Evolutionary conservation across 2,113 vertebrate genomes (phyloP), one percentile per base, ranked within the genome.

Genomic region (Ammodytes dubius): DNA sequence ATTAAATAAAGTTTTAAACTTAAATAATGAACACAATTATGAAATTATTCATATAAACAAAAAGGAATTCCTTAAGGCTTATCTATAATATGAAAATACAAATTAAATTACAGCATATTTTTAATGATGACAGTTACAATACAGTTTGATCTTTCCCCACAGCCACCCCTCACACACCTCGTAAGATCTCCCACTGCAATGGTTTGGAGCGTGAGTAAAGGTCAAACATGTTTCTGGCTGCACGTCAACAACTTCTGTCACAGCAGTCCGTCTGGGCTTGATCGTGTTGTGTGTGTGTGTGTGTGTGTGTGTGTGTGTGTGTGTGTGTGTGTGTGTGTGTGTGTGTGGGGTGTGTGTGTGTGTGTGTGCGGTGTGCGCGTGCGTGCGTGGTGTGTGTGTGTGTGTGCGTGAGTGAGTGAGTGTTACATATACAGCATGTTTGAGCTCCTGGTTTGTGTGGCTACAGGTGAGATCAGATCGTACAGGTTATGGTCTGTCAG

Each of bases 381-480:
- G 27, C 27, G 27, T 27, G 27, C 27, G 27, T 27, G 35, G n/a
- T 74, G 50, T 8, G 35, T 46, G 4, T 66, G 40, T 13, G 39
- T 78, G 53, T 40, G 54, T 59, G 56, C 42, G 58, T 27, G n/a
- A 57, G 37, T 47, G 46, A 37, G 37, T 35, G 47, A 65, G 9
- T 13, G 59, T 17, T 15, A 6, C 2, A 12, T 27, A 46, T 40
- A 35, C 37, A 42, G 39, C 37, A 27, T 27, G 61, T 77, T 13
- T 63, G 39, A 53, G 52, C 45, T 75, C 1, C 0, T 70, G 70
- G 63, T 50, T 56, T 47, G 57, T 27, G 73, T 59, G 56, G 42
- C n/a, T 4, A 70, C 81, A 83, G 75, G 83, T 80, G 61, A 84
- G 83, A 83, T 79, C 54, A 42, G 69, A 74, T 85, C 81, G n/a